Evolutionary conservation across 2,888 invertebrate species (phyloP), one percentile per base, ranked within the genome.

Genomic region (Heliconius erato): DNA sequence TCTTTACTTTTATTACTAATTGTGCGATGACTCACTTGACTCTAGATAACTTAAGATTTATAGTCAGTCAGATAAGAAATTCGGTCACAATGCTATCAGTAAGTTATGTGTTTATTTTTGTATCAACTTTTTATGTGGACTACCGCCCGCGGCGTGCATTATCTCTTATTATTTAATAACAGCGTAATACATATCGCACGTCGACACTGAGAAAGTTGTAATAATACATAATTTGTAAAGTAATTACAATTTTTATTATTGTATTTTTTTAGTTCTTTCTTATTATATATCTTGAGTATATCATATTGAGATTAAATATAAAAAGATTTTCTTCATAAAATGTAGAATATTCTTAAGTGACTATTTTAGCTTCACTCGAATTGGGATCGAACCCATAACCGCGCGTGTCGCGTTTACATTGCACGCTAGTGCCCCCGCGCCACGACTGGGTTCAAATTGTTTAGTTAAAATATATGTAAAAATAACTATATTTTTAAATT

Each of bases 1-100:
- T 85, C 84, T 84, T 85, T 74, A 80, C 76, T 82, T 59, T 77
- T 44, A 63, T 32, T 28, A 83, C 76, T 79, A 81, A 59, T 82
- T 67, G 79, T 69, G 14, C 63, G 69, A 84, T 81, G 79, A 83
- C 59, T 80, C 74, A 82, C 59, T 65, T 81, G 79, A 86, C 86
- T 88, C 83, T 84, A 89, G 92, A 93, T 93, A 93, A 88, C 82
- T 87, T 86, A 89, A 91, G 90, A 93, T 93, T 93, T 94, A 94
- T 92, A 89, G 89, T 87, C 87, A 87, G 89, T 90, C 88, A 87
- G 92, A 90, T 91, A 91, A 87, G 86, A 88, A 92, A 91, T 89
- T 91, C 89, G 91, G 93, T 92, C 93, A 92, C 91, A 90, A 88
- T 90, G 85, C 87, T 88, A 89, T 89, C 88, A 84, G 83, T 74